A percentile compares a stretch with the other conserved stretches of the same genome.
Conservation (phyloP, 2,113 vertebrate genomes). For the Dendropsophus ebraccatus region DNA sequence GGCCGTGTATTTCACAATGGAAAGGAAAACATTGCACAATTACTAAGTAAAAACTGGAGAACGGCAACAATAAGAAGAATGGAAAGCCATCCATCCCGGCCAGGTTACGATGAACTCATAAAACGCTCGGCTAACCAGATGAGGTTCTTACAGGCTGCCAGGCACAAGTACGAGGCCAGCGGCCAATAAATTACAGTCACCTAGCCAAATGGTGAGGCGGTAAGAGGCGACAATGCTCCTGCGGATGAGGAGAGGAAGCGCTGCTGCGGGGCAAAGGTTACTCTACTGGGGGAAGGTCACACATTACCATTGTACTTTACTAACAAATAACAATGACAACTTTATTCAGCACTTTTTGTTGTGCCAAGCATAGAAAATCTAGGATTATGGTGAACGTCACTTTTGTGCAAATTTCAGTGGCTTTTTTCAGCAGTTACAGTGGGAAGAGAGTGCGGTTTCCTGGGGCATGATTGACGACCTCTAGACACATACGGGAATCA, state of each 20-base stretch:
- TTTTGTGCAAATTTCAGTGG: too few relatives aligned
- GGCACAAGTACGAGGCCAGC: constrained; percentile 16
- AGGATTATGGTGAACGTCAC: too few relatives aligned
- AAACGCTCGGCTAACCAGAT: constrained; percentile 15
- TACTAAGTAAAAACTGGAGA: neutral
- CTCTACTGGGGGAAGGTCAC: neutral
- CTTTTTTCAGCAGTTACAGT: too few relatives aligned
- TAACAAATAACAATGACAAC: too few relatives aligned
- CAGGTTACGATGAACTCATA: constrained; percentile 13
- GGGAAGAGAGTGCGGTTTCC: too few relatives aligned
- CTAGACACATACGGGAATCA: too few relatives aligned
- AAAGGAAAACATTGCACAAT: constrained; percentile 7
- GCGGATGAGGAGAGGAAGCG: neutral
- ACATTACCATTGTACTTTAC: too few relatives aligned
- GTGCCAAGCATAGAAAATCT: too few relatives aligned
- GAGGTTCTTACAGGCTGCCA: constrained; percentile 26
- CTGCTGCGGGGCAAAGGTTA: neutral
- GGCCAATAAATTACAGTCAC: neutral
- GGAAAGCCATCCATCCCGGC: neutral
- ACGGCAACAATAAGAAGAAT: neutral
- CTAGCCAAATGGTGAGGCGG: neutral
- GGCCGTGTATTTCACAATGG: neutral
- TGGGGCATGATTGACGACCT: too few relatives aligned
- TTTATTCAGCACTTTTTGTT: too few relatives aligned
- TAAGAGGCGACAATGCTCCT: neutral